Evolutionary conservation across 2,888 invertebrate genomes (phyloP), one percentile per base, ranked within the genome.

Genomic region (Stenolophus ochropezus): DNA sequence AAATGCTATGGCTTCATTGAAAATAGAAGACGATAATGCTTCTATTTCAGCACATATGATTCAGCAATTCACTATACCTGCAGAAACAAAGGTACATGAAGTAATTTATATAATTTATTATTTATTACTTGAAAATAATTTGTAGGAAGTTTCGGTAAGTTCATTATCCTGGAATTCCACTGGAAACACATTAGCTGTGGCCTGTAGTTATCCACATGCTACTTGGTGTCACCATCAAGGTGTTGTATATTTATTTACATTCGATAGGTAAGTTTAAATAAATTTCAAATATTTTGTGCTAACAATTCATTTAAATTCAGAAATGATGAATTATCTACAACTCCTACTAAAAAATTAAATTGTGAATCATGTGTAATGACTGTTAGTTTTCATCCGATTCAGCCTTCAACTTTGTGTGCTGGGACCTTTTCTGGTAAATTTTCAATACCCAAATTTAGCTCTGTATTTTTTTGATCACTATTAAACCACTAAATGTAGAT

Each of bases 351-450:
- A 83, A 86, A 85, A 80, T 83, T 89, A 21, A 83, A 83, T 65
- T 86, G 87, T 11, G 86, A 89, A 82, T 87, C 90, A 18, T 92
- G 91, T 76, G 87, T 91, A 5, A 89, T 89, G 6, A 84, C 87
- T 4, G 82, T 91, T 14, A 85, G 88, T 51, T 91, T 91, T 86
- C 91, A 92, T 86, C 90, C 91, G 1, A 86, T 85, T 1, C 88
- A 90, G 83, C 90, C 91, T 0, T 88, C 89, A 1, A 88, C 92
- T 79, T 85, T 92, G 61, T 91, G 90, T 23, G 90, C 89, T 82
- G 91, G 91, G 25, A 87, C 89, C 8, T 86, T 87, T 84, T 85
- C 89, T 77, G 89, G 89, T 89, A 86, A 75, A n/a, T n/a, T n/a
- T n/a, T n/a, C n/a, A n/a, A n/a, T n/a, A n/a, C n/a, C n/a, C n/a